Evolutionary conservation across 2,797 vertebrate species (phyloP).

Genomic region (Spinus olivaceus): DNA sequence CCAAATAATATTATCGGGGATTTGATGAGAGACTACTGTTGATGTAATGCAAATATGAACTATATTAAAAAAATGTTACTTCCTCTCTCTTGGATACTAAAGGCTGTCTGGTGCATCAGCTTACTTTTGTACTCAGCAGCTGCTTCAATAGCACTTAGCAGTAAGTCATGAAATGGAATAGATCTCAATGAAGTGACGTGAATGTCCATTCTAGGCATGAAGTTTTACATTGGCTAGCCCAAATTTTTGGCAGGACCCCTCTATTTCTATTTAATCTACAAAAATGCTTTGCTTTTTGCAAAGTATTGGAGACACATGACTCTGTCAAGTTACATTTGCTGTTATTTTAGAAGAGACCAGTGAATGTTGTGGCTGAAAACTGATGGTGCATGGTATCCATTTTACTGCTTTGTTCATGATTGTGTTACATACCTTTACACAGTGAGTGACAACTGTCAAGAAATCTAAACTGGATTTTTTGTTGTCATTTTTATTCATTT

Average conservation of each 20-base stretch:
- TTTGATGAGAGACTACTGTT: constrained; percentile 20
- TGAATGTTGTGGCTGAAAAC: background rate
- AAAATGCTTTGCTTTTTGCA: background rate
- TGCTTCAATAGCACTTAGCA: background rate
- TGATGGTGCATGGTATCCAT: background rate
- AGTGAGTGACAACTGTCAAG: background rate
- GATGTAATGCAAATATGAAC: background rate
- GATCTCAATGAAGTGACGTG: background rate
- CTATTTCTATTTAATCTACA: background rate
- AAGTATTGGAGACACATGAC: background rate
- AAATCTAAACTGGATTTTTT: background rate
- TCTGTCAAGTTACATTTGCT: background rate
- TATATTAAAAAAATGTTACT: background rate
- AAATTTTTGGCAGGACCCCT: background rate
- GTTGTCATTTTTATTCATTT: background rate
- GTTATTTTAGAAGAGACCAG: background rate
- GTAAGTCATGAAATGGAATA: background rate
- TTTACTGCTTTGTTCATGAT: background rate
- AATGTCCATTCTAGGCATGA: background rate
- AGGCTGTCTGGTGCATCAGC: background rate
- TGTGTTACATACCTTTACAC: background rate
- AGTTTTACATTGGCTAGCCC: background rate
- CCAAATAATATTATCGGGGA: constrained; percentile 23
- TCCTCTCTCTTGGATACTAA: background rate
- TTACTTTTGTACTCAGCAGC: background rate